Base-by-base conservation (phyloP, 2,797 vertebrate species). In the Periophthalmus magnuspinnatus region DNA sequence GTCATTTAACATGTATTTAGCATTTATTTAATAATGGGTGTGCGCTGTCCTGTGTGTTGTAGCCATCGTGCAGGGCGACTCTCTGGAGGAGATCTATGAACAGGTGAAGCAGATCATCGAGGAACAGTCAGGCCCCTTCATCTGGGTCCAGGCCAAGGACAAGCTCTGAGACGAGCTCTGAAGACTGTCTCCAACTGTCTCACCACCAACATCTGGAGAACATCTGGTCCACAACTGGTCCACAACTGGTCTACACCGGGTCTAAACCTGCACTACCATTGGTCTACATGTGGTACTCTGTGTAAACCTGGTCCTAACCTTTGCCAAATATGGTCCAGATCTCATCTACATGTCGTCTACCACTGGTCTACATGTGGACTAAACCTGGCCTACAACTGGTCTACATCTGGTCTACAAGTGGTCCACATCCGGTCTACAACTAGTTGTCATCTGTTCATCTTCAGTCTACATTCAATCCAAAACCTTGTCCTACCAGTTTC, bases 81-180 rank as follows among this genome's bases (percentile, higher is more conserved):
- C 96, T 0, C 86, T 99, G 94, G 97, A 99, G 87, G 97, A 99
- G 88, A 96, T 98, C 87, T 99, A 99, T 90, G 95, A 96, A 66
- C 97, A 96, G 86, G 95, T 96, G 82, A 99, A 99, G 88, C 96
- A 96, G 90, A 95, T 98, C 90, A 99, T 99, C 82, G 96, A 99
- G 86, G 97, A 99, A 74, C 97, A 98, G 88, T 98, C 97, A 60
- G 95, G 96, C 69, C 95, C 96, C 66, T 95, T 92, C 89, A 96
- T 99, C 90, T 99, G 97, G 97, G 93, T 98, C 58, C 95, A 94
- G 79, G 96, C 97, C 79, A 98, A 98, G 92, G 97, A 99, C 92
- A 99, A 98, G 87, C 91, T 99, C 92, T 99, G 96, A 99, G 41
- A 45, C 41, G 9, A 41, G 38, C 3, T 13, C 41, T 16, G 41